These are phyloP conservation scores for Leiothrix lutea DNA, from an alignment of 2,113 vertebrate species.

Conservation along the genomic window DNA sequence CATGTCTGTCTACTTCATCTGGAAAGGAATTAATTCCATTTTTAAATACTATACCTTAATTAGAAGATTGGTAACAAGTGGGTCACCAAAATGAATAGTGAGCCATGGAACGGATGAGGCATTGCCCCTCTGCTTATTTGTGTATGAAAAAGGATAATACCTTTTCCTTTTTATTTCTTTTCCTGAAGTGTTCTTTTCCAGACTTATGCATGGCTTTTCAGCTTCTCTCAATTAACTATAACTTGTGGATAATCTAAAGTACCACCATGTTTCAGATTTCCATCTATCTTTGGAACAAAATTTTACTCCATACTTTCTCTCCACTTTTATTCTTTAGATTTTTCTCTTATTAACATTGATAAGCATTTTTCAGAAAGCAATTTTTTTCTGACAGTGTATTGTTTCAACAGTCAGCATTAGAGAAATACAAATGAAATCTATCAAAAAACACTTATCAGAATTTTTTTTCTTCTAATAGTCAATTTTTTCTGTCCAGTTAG, in stretches of 20 bases:
- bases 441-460: not conserved
- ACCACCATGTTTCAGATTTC: not conserved
- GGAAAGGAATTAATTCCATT: rapidly evolving
- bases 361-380: not conserved
- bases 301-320: not conserved
- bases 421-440: not conserved
- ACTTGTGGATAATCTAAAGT: not conserved
- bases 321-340: not conserved
- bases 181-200: not conserved
- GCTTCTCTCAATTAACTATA: not conserved
- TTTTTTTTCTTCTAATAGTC: not conserved
- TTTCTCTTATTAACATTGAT: not conserved
- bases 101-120: not conserved
- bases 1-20: not conserved
- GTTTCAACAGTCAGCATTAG: not conserved
- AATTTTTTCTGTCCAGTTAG: not conserved
- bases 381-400: not conserved
- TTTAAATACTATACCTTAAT: not conserved
- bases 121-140: not conserved
- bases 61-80: not conserved
- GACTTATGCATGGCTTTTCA: not conserved
- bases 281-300: not conserved
- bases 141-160: not conserved
- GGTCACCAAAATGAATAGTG: not conserved
- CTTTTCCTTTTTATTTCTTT: not conserved